Conservation (phyloP, 2,797 vertebrate species). For the Onychomys arenicola region DNA sequence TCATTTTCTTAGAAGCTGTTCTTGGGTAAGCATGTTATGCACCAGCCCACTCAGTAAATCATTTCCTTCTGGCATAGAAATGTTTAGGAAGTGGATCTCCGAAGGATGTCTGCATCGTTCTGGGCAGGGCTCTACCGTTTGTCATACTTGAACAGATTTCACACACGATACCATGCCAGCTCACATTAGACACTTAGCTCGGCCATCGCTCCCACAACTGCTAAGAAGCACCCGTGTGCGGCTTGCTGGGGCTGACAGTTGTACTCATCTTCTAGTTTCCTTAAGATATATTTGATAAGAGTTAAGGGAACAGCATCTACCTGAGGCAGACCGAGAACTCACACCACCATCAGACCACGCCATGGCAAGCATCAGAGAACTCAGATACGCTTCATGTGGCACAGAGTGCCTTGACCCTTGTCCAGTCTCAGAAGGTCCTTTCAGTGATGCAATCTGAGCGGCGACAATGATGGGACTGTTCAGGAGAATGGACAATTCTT, state of each 20-base stretch:
- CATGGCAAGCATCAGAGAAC: slow-evolving; percentile 7
- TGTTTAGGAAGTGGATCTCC: neutral
- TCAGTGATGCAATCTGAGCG: neutral
- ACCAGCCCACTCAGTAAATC: neutral
- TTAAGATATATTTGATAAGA: slow-evolving; percentile 45
- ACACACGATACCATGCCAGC: neutral
- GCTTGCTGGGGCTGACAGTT: neutral
- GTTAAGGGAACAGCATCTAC: slow-evolving; percentile 16
- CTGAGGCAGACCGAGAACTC: slow-evolving; percentile 25
- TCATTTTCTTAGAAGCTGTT: neutral
- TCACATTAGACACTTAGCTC: neutral
- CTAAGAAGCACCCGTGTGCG: neutral
- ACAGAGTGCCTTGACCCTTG: neutral
- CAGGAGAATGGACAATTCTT: neutral
- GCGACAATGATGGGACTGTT: neutral
- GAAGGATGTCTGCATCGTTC: neutral
- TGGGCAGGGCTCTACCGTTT: neutral
- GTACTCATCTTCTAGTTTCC: slow-evolving; percentile 48
- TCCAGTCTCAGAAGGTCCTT: neutral
- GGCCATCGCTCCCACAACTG: slow-evolving; percentile 8
- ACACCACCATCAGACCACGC: neutral
- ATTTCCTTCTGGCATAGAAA: slow-evolving; percentile 14
- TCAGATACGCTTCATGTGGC: neutral
- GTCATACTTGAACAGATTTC: neutral
- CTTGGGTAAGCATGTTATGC: neutral